phyloP scores from a whole-genome alignment of 2,888 invertebrate genomes.

The Ectropis crepuscularia region DNA sequence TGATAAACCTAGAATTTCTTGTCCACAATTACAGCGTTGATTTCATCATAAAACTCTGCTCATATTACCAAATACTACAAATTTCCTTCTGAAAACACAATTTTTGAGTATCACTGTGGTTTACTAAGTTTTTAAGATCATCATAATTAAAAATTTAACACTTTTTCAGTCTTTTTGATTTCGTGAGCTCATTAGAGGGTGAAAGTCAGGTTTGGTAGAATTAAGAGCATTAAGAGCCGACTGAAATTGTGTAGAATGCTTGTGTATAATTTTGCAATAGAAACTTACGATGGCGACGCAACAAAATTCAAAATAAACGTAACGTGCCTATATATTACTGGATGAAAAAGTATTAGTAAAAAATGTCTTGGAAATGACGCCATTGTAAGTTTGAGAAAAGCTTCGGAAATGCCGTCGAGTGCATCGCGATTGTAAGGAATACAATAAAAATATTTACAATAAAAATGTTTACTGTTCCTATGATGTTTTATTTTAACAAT shows the following conservation, averaged over 20 bases:
- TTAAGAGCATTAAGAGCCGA: conserved; percentile 73
- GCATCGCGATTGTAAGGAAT: conserved; percentile 76
- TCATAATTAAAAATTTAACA: conserved; percentile 1
- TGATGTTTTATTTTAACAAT: conserved; percentile 61
- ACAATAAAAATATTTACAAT: conserved; percentile 84
- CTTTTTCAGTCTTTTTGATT: conserved; percentile 14
- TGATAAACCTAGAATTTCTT: too few relatives aligned
- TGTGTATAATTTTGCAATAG: conserved; percentile 62
- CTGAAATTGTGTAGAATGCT: conserved; percentile 70
- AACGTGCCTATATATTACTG: conserved; percentile 51
- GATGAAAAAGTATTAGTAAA: conserved; percentile 20
- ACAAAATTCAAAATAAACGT: conserved; percentile 42
- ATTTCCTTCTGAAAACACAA: too few relatives aligned
- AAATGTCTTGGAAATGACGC: conserved; percentile 35
- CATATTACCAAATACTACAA: too few relatives aligned
- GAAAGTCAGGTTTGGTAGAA: conserved; percentile 52
- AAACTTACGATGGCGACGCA: conserved; percentile 61
- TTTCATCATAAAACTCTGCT: too few relatives aligned
- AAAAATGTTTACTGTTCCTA: conserved; percentile 83
- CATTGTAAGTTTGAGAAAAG: conserved; percentile 61
- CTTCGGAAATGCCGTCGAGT: conserved; percentile 66
- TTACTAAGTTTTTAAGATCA: too few relatives aligned
- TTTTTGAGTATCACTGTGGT: too few relatives aligned
- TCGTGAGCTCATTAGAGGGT: conserved; percentile 31
- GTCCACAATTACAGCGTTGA: too few relatives aligned